Base-by-base conservation (phyloP, 2,888 invertebrate genomes). In the Octonoba sinensis region DNA sequence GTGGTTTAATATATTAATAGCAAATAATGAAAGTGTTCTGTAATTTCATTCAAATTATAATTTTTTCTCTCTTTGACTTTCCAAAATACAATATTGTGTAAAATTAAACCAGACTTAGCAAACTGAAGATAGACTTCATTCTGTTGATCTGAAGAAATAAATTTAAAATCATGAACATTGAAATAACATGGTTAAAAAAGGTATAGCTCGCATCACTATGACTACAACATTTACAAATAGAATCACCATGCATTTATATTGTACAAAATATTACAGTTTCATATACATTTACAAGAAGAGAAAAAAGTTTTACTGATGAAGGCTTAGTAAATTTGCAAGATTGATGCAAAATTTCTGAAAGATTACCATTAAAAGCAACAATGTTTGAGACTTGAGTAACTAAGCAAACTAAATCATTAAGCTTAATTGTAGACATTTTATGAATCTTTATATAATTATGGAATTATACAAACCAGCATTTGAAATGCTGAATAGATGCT, bases 391-490 rank as follows among this genome's bases (percentile, higher is more conserved):
- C 36, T 27, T 73, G 67, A 47, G 64, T 22, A 81, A 81, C 79
- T 73, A 69, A 81, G 51, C 62, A 16, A 73, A 74, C 69, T 64
- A 81, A 81, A 81, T 56, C 24, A 69, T 20, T 67, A 79, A 79
- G 79, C 72, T 59, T 73, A 72, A 36, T 51, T 56, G 54, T 73
- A 65, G 79, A 74, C 62, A 79, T 49, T 65, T 65, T 65, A 65
- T 46, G 46, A 44, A 65, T 49, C 65, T 49, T 69, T 64, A 65
- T 57, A 44, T 79, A 60, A 20, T 67, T 81, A 77, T 62, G 51
- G 65, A 71, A 78, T 79, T 66, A 79, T 79, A 81, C 72, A 81
- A 81, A 81, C 66, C 79, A 82, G 82, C 82, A 82, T 82, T 67
- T 82, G 24, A 27, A 82, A 82, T 76, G 82, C 82, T 82, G 66